These are phyloP conservation scores for Neotragus moschatus DNA, from an alignment of 2,113 vertebrate genomes.

Conservation along the genomic window DNA sequence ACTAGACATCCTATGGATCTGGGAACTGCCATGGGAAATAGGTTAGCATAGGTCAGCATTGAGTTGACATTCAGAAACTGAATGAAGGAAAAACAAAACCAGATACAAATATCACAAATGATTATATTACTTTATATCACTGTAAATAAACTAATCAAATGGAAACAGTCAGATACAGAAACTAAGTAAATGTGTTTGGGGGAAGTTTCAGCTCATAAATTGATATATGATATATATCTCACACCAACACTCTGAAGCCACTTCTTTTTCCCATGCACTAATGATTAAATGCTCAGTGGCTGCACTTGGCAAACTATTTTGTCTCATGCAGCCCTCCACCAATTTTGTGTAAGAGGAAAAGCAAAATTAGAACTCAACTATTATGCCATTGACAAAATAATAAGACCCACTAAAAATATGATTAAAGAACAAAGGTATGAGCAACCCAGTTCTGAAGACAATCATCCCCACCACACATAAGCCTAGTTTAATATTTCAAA, in stretches of 20 bases:
- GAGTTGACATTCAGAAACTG: not conserved
- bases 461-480: not conserved
- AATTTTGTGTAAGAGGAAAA: slow-evolving; percentile 41
- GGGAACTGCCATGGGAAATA: not conserved
- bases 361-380: slow-evolving; percentile 44
- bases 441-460: not conserved
- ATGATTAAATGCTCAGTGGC: not conserved
- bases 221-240: not conserved
- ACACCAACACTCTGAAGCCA: not conserved
- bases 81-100: not conserved
- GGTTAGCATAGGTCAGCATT: not conserved
- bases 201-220: not conserved
- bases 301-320: not conserved
- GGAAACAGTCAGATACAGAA: not conserved
- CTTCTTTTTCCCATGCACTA: not conserved
- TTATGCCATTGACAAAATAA: slow-evolving; percentile 55
- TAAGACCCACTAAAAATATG: slow-evolving; percentile 33
- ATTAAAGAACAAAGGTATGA: slow-evolving; percentile 3
- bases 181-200: not conserved
- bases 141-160: not conserved
- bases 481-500: not conserved
- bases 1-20: not conserved
- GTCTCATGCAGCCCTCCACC: not conserved
- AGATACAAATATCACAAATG: not conserved
- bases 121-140: not conserved